phyloP scores from a whole-genome alignment of 2,888 invertebrate species.

The Ormyrus rosae region DNA sequence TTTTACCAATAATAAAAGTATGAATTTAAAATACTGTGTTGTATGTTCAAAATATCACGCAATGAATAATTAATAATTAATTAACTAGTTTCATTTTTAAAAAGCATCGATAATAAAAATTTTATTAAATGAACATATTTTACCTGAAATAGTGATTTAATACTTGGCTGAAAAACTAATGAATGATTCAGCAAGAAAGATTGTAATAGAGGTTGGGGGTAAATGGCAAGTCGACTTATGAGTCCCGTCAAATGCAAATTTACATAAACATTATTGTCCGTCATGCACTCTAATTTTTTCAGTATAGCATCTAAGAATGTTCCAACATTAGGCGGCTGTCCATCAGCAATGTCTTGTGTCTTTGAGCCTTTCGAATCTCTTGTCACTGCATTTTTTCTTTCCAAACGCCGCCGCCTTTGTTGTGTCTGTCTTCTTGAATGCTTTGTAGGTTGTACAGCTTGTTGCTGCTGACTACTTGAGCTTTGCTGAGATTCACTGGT shows the following conservation, averaged over 20 bases:
- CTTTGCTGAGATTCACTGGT: conserved; percentile 56
- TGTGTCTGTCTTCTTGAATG: conserved; percentile 23
- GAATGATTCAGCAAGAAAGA: conserved; percentile 92
- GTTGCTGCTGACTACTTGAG: background rate
- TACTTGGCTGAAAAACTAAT: conserved; percentile 91
- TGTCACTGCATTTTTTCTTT: conserved; percentile 27
- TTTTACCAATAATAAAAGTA: background rate
- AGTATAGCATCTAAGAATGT: conserved; percentile 87
- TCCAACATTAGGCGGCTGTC: conserved; percentile 73
- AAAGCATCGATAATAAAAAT: background rate
- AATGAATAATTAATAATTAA: conserved; percentile 27
- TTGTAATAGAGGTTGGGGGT: conserved; percentile 92
- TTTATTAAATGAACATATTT: conserved; percentile 59
- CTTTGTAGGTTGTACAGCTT: background rate
- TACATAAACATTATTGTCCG: conserved; percentile 88
- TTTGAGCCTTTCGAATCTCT: conserved; percentile 15
- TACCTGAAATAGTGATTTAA: conserved; percentile 94
- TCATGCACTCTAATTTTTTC: conserved; percentile 88
- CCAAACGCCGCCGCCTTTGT: conserved; percentile 52
- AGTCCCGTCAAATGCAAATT: conserved; percentile 93
- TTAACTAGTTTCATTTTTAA: too few relatives aligned
- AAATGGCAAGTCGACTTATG: conserved; percentile 89
- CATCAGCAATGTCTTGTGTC: conserved; percentile 64
- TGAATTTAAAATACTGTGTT: background rate
- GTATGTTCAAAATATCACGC: conserved; percentile 26